Conservation (phyloP, 2,888 invertebrate species). For the Athalia cordata region DNA sequence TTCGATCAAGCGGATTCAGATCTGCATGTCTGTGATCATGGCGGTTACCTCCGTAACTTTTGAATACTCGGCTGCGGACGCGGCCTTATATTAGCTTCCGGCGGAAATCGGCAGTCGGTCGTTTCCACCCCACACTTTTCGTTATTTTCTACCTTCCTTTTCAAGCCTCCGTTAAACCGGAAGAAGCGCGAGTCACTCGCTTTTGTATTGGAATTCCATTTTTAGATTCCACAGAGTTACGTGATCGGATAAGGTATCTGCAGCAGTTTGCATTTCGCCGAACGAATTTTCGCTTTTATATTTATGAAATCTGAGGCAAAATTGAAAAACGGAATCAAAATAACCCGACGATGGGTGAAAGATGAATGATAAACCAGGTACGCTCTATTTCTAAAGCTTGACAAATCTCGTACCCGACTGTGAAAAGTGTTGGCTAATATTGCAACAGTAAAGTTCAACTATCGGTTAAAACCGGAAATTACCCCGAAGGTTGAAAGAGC, state of each 20-base stretch:
- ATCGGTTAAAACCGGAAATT: too few species aligned
- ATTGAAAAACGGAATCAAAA: too few species aligned
- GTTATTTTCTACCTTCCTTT: conserved; percentile 36
- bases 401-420: too few species aligned
- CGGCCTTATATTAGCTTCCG: conserved; percentile 28
- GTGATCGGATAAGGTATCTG: neutral
- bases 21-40: conserved; percentile 22
- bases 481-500: too few species aligned
- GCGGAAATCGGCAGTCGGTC: conserved; percentile 38
- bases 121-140: conserved; percentile 33
- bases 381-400: too few species aligned
- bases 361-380: too few species aligned
- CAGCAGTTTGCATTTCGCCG: conserved; percentile 8
- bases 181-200: conserved; percentile 23
- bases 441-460: too few species aligned
- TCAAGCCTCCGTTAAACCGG: conserved; percentile 27
- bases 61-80: conserved; percentile 35
- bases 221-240: neutral
- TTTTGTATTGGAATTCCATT: conserved; percentile 33
- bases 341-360: too few species aligned
- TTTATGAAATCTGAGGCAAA: neutral
- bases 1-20: conserved; percentile 21
- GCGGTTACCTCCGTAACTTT: conserved; percentile 23
- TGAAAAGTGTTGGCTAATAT: too few species aligned
- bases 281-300: conserved; percentile 4